Conservation (phyloP, 2,113 vertebrate genomes). For the Bothrops jararaca region DNA sequence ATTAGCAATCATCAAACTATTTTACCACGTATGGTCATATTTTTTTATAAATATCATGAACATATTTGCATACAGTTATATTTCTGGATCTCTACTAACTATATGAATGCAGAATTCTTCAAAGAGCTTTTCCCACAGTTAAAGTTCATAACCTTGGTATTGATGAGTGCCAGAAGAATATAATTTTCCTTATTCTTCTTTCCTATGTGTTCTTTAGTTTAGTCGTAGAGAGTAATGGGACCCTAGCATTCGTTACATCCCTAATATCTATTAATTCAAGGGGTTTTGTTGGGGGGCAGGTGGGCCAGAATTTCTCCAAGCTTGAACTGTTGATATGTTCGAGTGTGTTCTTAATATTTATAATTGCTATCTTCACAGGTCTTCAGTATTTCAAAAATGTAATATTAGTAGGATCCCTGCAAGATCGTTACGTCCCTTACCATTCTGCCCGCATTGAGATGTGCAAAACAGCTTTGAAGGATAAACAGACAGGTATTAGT, state of each 20-base stretch:
- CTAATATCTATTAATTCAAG: not conserved
- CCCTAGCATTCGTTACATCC: not conserved
- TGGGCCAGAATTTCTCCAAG: not conserved
- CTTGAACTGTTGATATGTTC: not conserved
- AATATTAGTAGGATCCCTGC: slow-evolving; percentile 93
- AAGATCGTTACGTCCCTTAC: slow-evolving; percentile 97
- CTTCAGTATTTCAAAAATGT: slow-evolving; percentile 97
- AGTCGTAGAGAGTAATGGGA: not conserved
- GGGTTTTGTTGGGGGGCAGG: not conserved
- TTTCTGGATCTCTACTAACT: not conserved
- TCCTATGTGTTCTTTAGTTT: not conserved
- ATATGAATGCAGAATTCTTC: not conserved
- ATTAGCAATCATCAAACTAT: not conserved
- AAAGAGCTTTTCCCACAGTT: not conserved
- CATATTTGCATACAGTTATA: not conserved
- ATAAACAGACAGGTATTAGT: slow-evolving; percentile 93
- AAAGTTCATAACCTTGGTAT: not conserved
- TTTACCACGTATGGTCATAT: not conserved
- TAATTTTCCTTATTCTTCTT: not conserved
- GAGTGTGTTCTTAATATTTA: not conserved
- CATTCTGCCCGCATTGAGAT: slow-evolving; percentile 98
- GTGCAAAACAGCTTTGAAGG: slow-evolving; percentile 99
- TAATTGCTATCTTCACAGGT: slow-evolving; percentile 69
- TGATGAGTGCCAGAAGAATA: not conserved
- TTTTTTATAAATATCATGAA: not conserved